phyloP scores from a whole-genome alignment of 2,113 vertebrate species.

The Amphilophus citrinellus region DNA sequence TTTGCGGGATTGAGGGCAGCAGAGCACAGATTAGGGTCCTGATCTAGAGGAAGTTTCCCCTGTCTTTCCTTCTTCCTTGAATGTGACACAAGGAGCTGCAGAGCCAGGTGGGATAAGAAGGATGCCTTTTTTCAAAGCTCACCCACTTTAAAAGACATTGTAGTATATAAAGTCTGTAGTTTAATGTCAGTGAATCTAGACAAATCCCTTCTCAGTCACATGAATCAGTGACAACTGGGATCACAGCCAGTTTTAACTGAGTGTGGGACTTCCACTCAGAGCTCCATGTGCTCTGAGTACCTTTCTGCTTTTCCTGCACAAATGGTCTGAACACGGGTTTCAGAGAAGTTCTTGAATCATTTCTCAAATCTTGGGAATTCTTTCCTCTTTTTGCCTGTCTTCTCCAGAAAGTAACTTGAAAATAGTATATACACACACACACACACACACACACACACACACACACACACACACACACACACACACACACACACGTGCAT shows the following conservation, averaged over 20 bases:
- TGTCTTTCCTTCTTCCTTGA: constrained; percentile 21
- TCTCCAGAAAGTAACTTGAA: neutral
- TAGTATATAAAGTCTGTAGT: constrained; percentile 19
- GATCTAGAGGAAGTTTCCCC: constrained; percentile 51
- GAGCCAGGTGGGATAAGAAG: constrained; percentile 37
- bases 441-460: too few species aligned
- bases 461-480: too few species aligned
- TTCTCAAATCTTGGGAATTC: neutral
- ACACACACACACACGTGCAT: too few species aligned
- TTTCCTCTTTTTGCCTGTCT: neutral
- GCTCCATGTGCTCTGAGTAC: neutral
- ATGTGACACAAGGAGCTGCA: constrained; percentile 19
- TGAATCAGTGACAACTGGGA: constrained; percentile 50
- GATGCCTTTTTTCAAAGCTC: constrained; percentile 43
- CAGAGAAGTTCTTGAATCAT: constrained; percentile 6
- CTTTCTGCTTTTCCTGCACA: constrained; percentile 17
- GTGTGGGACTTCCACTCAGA: constrained; percentile 53
- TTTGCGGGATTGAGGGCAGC: constrained; percentile 63
- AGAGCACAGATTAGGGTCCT: constrained; percentile 67
- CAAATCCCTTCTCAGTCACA: constrained; percentile 59
- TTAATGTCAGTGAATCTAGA: constrained; percentile 56
- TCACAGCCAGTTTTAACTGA: constrained; percentile 52
- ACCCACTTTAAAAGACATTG: constrained; percentile 54
- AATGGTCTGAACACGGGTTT: neutral
- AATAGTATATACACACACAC: too few species aligned